Base-by-base conservation (phyloP, 2,888 invertebrate species). In the Eulithis prunata region DNA sequence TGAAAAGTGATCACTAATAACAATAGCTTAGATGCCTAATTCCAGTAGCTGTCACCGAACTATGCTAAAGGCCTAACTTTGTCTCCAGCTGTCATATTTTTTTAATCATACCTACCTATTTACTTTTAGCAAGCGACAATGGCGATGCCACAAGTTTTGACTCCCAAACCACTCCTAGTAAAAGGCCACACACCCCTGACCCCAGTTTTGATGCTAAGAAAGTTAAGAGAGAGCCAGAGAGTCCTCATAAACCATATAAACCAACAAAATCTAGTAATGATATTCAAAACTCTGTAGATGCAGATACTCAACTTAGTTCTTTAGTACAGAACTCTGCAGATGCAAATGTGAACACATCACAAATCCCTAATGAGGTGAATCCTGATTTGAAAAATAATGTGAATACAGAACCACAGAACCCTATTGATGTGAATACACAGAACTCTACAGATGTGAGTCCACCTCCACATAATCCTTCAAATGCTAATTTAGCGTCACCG, bases 181-280 rank as follows among this genome's bases (percentile, higher is more conserved):
- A 89, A 72, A 80, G 88, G 45, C 45, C 71, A 57, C 80, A 78
- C 45, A 78, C 79, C 62, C 68, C 65, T 45, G 72, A 73, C 13
- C 70, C 64, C 11, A 68, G 55, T 67, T 66, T 58, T 58, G 75
- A 74, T 61, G 62, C 74, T 4, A 89, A 89, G 67, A 88, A 78
- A 68, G 71, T 83, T 0, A 88, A 86, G 73, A 77, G 66, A 43
- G 80, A 82, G 51, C 45, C 57, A 13, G 53, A 56, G 10, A 60
- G 55, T 28, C 41, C 49, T 38, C 56, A 59, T 8, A 13, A 21
- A 8, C 14, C 43, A 8, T 43, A 41, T 7, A 13, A 41, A 36
- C 28, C n/a, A n/a, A 12, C 2, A 46, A 3, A 32, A 32, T 12
- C 13, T 2, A 47, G 5, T 10, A 45, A 43, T 13, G 49, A 58